Percentiles rank a stretch among this genome's conserved stretches.
These are phyloP conservation scores for Drosophila heteroneura DNA, from an alignment of 2,888 invertebrate genomes.

Conservation along the genomic window DNA sequence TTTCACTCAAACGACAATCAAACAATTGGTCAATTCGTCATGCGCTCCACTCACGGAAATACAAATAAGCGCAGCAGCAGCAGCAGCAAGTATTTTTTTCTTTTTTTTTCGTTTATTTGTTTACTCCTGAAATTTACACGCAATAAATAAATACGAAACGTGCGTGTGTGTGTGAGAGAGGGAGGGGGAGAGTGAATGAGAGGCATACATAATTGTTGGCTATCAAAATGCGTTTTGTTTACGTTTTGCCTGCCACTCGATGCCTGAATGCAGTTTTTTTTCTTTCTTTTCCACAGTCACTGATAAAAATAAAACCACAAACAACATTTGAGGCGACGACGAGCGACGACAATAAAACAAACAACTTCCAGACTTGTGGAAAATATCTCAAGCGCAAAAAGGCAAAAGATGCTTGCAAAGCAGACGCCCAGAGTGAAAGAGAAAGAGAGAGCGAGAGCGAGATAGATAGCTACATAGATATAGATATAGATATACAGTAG, in stretches of 20 bases:
- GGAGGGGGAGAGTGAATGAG: background rate
- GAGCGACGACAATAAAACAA: slow-evolving; percentile 56
- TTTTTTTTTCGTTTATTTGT: slow-evolving; percentile 49
- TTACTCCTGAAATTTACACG: slow-evolving; percentile 71
- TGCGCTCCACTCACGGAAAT: slow-evolving; percentile 53
- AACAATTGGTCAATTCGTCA: slow-evolving; percentile 43
- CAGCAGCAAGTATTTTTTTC: slow-evolving; percentile 11
- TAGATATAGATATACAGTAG: background rate
- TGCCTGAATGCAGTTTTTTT: slow-evolving; percentile 45
- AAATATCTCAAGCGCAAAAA: slow-evolving; percentile 69
- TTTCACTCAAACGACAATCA: slow-evolving; percentile 41
- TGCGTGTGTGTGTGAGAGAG: background rate
- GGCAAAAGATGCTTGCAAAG: slow-evolving; percentile 16
- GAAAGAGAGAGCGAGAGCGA: background rate
- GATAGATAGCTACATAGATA: background rate
- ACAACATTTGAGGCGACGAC: slow-evolving; percentile 60
- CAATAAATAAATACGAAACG: slow-evolving; percentile 63
- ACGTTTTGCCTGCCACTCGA: slow-evolving; percentile 53
- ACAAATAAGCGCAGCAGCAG: slow-evolving; percentile 54
- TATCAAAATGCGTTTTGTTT: slow-evolving; percentile 58
- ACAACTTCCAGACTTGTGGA: slow-evolving; percentile 66
- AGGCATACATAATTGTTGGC: background rate
- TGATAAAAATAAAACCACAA: slow-evolving; percentile 73
- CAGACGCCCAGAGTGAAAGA: background rate
- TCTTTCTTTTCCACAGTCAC: slow-evolving; percentile 31